These are phyloP conservation scores for Platysternon megacephalum DNA, from an alignment of 2,113 vertebrate species.

Conservation along the genomic window DNA sequence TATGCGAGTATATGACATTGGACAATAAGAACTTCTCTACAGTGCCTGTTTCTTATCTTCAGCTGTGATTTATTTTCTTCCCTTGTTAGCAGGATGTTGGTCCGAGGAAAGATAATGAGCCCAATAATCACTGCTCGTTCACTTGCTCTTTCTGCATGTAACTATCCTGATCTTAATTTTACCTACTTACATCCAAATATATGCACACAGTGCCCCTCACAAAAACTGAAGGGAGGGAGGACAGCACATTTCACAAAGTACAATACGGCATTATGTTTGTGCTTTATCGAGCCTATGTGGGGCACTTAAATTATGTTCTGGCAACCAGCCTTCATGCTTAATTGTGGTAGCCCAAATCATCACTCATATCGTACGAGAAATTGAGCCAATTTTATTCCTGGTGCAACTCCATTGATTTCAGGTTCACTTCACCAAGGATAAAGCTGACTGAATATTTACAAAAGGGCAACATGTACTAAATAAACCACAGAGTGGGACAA, in stretches of 20 bases:
- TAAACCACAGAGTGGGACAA: neutral
- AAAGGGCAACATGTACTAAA: rapidly evolving
- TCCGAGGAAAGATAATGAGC: neutral
- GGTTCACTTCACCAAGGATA: neutral
- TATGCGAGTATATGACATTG: neutral
- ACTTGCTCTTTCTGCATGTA: neutral
- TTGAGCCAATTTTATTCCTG: neutral
- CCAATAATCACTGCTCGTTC: neutral
- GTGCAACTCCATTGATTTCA: neutral
- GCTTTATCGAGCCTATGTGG: neutral
- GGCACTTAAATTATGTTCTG: neutral
- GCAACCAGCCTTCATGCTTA: neutral
- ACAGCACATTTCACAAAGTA: neutral
- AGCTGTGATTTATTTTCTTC: neutral
- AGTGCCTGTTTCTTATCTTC: neutral
- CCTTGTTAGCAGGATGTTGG: neutral
- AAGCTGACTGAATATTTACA: neutral
- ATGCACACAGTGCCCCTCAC: neutral
- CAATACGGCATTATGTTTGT: neutral
- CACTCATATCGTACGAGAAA: rapidly evolving
- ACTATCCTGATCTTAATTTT: neutral
- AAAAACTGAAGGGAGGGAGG: neutral
- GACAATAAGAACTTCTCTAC: neutral
- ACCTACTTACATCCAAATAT: neutral
- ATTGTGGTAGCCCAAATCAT: neutral